Base-by-base conservation (phyloP, 1,140 invertebrate species). In the Formica exsecta region DNA sequence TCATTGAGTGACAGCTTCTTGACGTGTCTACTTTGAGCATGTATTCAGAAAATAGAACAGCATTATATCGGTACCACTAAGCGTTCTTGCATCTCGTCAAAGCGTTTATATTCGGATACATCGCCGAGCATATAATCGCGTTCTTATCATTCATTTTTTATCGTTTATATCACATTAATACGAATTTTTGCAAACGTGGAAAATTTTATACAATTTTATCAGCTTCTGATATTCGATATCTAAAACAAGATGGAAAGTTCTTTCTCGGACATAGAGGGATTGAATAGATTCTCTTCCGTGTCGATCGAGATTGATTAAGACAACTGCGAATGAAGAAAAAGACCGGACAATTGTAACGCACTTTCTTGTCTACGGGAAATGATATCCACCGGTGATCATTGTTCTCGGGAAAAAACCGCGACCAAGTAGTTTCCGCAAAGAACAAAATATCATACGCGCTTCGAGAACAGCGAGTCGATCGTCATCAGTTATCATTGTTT, bases 21-120 rank as follows among this genome's bases (percentile, higher is more conserved):
- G 88, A 92, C 93, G 91, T 71, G 79, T 92, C 93, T 91, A 93
- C 93, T 94, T 94, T 92, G 90, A 93, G 93, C 90, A n/a, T 65
- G 90, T 90, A 89, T 90, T 87, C 86, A 92, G 88, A 93, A 94
- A 94, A 93, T 93, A 92, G 92, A 93, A 91, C 93, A 83, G 79
- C 29, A 73, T 59, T 89, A 83, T 91, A 89, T 86, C 71, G 61
- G 41, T 61, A 59, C 32, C 32, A 16, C 9, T 32, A 41, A 59
- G 29, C 70, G 32, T 68, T 86, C 38, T 22, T 59, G 41, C 65
- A 71, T 59, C 41, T 79, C 79, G 44, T 81, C 65, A 65, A 48
- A 65, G 65, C 86, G 77, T 86, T 89, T 84, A 51, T 76, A 83
- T 81, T 86, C 59, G 57, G 51, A 51, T 70, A 59, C 29, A 38